phyloP scores from a whole-genome alignment of 2,888 invertebrate genomes.

The Eristalis tenax region DNA sequence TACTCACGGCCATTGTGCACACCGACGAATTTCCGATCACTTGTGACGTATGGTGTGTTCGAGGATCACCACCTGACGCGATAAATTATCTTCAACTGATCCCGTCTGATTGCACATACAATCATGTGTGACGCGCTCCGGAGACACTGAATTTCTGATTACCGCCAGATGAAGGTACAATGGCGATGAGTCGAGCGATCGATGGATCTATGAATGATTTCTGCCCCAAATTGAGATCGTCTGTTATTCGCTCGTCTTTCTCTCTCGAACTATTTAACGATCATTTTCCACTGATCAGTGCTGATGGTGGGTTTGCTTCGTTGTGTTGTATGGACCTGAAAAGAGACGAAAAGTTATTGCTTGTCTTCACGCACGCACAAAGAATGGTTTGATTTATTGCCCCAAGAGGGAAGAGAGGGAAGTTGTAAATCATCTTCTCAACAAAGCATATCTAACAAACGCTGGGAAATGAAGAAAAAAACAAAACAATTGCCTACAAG shows the following conservation, averaged over 20 bases:
- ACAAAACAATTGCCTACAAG: not conserved
- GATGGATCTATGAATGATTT: constrained; percentile 9
- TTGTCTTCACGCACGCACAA: not conserved
- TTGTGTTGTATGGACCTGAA: constrained; percentile 45
- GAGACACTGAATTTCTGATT: too few species aligned
- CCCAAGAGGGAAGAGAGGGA: constrained; percentile 19
- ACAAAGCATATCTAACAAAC: not conserved
- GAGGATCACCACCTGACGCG: not conserved
- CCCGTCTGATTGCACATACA: too few species aligned
- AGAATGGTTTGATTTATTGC: constrained; percentile 56
- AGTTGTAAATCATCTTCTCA: constrained; percentile 60
- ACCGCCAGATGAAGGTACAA: too few species aligned
- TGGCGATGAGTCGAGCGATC: too few species aligned
- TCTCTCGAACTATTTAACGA: constrained; percentile 50
- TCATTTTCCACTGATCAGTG: constrained; percentile 34
- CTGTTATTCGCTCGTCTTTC: not conserved
- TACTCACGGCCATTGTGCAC: constrained; percentile 84
- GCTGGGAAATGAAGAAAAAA: not conserved
- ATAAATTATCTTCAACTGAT: not conserved
- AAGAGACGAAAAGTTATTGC: constrained; percentile 21
- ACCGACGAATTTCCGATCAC: not conserved
- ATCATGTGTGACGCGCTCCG: too few species aligned
- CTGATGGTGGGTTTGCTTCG: constrained; percentile 50
- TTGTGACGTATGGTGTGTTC: not conserved
- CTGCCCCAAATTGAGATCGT: not conserved